Evolutionary conservation across 2,797 vertebrate genomes (phyloP).

Genomic region (Fistularia commersonii): DNA sequence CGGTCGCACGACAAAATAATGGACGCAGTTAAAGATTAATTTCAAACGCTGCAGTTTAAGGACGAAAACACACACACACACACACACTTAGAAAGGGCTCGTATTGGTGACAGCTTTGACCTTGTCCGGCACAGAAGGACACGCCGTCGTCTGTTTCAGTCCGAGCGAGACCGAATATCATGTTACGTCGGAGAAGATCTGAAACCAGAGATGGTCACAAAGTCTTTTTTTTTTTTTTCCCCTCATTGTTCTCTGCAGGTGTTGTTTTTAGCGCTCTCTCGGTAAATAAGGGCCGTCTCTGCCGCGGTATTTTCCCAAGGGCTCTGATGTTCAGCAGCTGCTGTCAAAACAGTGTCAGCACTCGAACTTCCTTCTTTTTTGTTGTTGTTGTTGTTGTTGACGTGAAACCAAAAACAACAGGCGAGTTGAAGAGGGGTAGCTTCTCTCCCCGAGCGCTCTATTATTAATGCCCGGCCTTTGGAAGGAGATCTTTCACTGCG

Average conservation of each 20-base stretch:
- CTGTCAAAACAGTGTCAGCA: slow-evolving; percentile 23
- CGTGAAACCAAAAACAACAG: slow-evolving; percentile 27
- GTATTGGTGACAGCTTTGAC: too few species aligned
- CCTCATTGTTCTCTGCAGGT: not conserved
- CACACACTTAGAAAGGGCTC: too few species aligned
- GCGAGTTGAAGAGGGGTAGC: slow-evolving; percentile 6
- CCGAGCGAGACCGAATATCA: too few species aligned
- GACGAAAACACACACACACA: too few species aligned
- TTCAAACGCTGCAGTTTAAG: too few species aligned
- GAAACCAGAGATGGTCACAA: too few species aligned
- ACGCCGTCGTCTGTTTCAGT: too few species aligned
- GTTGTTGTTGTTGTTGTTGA: slow-evolving; percentile 24
- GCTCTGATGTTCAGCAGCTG: not conserved
- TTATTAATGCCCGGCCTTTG: slow-evolving; percentile 38
- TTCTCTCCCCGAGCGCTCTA: slow-evolving; percentile 23
- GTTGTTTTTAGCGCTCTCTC: slow-evolving; percentile 1
- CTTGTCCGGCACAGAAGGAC: too few species aligned
- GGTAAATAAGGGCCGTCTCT: slow-evolving; percentile 39
- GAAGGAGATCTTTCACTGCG: slow-evolving; percentile 22
- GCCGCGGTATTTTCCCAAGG: slow-evolving; percentile 19
- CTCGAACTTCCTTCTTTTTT: slow-evolving; percentile 17
- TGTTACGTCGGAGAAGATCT: too few species aligned
- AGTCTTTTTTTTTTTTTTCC: too few species aligned
- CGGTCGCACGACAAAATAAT: too few species aligned
- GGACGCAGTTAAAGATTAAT: too few species aligned